These are phyloP conservation scores for Alsophila aescularia DNA, from an alignment of 2,888 invertebrate genomes.

Conservation along the genomic window DNA sequence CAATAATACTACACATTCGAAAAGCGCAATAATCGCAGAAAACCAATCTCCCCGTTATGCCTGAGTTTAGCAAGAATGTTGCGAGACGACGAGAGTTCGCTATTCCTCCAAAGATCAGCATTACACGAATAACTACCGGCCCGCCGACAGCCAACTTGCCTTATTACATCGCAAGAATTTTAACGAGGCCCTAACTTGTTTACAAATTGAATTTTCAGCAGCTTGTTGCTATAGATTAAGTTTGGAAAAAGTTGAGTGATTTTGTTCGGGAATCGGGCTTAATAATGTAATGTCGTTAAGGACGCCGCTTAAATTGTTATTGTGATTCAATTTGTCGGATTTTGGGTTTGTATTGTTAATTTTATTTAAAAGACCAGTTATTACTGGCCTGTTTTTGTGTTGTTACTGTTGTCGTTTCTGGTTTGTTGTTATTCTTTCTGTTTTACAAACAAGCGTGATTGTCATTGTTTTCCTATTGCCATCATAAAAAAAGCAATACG, in stretches of 20 bases:
- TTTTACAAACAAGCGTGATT: no score
- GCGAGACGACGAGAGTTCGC: slow-evolving; percentile 18
- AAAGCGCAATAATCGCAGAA: slow-evolving; percentile 37
- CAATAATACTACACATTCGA: no score
- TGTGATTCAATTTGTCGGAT: slow-evolving; percentile 35
- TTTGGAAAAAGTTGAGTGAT: slow-evolving; percentile 76
- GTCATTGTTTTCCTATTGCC: no score
- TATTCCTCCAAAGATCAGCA: slow-evolving; percentile 44
- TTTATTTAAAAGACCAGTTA: not conserved
- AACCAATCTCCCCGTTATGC: slow-evolving; percentile 47
- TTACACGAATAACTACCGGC: slow-evolving; percentile 31
- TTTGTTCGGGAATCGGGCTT: slow-evolving; percentile 63
- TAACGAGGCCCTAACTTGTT: slow-evolving; percentile 82
- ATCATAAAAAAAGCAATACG: no score
- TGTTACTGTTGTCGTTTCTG: no score
- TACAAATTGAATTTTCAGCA: slow-evolving; percentile 81
- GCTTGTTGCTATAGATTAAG: slow-evolving; percentile 79
- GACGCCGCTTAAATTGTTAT: slow-evolving; percentile 49
- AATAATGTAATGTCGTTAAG: slow-evolving; percentile 57
- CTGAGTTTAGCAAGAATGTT: slow-evolving; percentile 48
- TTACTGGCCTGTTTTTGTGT: no score
- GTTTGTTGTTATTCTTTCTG: no score
- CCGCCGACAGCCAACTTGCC: slow-evolving; percentile 52
- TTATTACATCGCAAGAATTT: slow-evolving; percentile 81
- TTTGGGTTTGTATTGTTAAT: slow-evolving; percentile 13